Percentiles rank a stretch among this genome's conserved stretches.
These are phyloP conservation scores for Actinernus sp. DNA, from an alignment of 92 coral and sea anemone genomes.

Conservation along the genomic window DNA sequence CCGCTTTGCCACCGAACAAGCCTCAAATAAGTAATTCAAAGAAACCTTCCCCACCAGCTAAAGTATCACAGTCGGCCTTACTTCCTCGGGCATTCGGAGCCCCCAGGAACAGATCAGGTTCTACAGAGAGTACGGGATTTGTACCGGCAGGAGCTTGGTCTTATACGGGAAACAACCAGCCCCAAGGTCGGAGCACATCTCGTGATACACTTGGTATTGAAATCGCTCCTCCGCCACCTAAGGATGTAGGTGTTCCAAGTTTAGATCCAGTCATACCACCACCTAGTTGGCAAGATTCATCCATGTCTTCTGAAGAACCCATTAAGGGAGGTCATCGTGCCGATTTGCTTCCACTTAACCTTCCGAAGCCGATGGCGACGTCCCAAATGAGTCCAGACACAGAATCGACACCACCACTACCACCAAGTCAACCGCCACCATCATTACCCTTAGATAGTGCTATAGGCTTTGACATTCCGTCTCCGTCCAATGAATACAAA, in stretches of 20 bases:
- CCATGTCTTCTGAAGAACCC: too few relatives aligned
- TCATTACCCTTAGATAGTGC: constrained; percentile 32
- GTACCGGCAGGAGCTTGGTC: not conserved
- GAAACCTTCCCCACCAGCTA: not conserved
- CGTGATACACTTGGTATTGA: constrained; percentile 29
- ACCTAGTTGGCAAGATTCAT: too few relatives aligned
- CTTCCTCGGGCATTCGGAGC: constrained; percentile 1
- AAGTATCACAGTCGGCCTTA: not conserved
- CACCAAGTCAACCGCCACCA: constrained; percentile 70
- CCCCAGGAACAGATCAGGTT: not conserved
- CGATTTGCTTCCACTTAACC: constrained; percentile 10
- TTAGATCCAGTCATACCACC: too few relatives aligned
- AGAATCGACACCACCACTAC: constrained; percentile 69
- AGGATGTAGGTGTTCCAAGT: constrained; percentile 8
- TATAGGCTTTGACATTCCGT: constrained; percentile 31
- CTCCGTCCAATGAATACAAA: constrained; percentile 24
- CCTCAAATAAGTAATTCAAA: not conserved
- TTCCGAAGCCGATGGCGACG: too few relatives aligned
- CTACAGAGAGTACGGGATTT: not conserved
- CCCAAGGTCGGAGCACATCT: not conserved
- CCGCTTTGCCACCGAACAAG: not conserved
- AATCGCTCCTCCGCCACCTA: constrained; percentile 57
- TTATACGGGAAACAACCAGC: not conserved
- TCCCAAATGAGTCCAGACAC: constrained; percentile 21
- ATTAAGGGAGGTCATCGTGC: not conserved